Percentiles rank a stretch among this genome's conserved stretches.
These are phyloP conservation scores for Pharmacophagus antenor DNA, from an alignment of 2,888 invertebrate genomes.

Conservation along the genomic window DNA sequence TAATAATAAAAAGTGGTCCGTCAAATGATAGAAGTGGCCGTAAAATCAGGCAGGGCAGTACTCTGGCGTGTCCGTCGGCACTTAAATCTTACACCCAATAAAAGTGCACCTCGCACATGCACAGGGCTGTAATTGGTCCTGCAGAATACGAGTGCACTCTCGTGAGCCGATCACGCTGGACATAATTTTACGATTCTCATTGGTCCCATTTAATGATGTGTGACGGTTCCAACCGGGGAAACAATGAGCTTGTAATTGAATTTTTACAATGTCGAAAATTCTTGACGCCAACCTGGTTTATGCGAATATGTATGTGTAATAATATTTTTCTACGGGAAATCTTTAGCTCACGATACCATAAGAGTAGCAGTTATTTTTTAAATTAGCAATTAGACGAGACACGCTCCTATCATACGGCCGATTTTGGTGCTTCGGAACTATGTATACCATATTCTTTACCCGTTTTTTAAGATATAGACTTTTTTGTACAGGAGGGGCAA, in stretches of 20 bases:
- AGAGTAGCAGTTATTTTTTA: too few relatives aligned
- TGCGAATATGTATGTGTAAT: slow-evolving; percentile 17
- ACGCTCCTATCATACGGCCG: too few relatives aligned
- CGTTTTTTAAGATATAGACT: too few relatives aligned
- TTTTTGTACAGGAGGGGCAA: too few relatives aligned
- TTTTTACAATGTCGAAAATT: slow-evolving; percentile 63
- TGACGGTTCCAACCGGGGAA: slow-evolving; percentile 63
- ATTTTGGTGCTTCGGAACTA: too few relatives aligned
- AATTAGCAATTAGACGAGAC: too few relatives aligned
- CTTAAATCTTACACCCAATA: slow-evolving; percentile 80
- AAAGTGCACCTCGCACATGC: slow-evolving; percentile 67
- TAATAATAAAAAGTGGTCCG: slow-evolving; percentile 29
- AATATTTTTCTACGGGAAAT: background rate
- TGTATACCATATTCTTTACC: too few relatives aligned
- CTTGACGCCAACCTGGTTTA: slow-evolving; percentile 30
- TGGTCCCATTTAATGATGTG: slow-evolving; percentile 75
- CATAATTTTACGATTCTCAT: slow-evolving; percentile 74
- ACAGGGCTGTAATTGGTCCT: slow-evolving; percentile 74
- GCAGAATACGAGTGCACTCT: slow-evolving; percentile 59
- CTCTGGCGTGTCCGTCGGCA: slow-evolving; percentile 71
- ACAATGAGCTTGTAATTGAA: slow-evolving; percentile 73
- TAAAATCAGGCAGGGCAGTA: slow-evolving; percentile 66
- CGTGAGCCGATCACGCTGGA: slow-evolving; percentile 50
- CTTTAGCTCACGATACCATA: background rate
- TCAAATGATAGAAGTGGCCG: slow-evolving; percentile 58